phyloP scores from a whole-genome alignment of 2,797 vertebrate genomes.

The Ammospiza maritima region DNA sequence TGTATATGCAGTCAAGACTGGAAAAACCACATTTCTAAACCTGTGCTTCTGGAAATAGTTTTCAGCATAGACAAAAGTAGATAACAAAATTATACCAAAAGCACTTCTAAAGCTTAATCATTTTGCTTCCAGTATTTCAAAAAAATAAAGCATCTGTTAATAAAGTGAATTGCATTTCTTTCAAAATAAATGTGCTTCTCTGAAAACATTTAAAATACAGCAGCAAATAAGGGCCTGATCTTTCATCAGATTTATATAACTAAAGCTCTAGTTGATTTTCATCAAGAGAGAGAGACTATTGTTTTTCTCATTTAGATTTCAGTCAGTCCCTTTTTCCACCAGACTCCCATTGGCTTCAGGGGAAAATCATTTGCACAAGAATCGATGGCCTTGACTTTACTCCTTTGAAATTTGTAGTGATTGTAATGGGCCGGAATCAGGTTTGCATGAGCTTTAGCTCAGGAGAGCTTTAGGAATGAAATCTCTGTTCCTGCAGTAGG shows the following conservation, averaged over 20 bases:
- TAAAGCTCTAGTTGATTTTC: background rate
- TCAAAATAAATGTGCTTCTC: conserved; percentile 49
- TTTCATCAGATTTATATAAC: background rate
- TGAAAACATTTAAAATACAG: conserved; percentile 23
- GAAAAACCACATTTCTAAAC: background rate
- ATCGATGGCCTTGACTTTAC: background rate
- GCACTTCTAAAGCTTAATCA: background rate
- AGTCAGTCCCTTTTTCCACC: background rate
- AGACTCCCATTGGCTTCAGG: background rate
- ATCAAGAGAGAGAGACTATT: background rate
- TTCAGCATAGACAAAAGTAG: background rate
- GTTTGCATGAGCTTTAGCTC: background rate
- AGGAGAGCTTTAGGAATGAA: background rate
- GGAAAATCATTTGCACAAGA: background rate
- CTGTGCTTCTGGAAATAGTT: conserved; percentile 16
- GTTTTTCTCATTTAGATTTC: background rate
- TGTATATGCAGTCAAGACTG: background rate
- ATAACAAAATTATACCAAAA: background rate
- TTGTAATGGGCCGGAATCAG: background rate
- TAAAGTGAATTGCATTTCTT: conserved; percentile 39
- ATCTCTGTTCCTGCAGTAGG: background rate
- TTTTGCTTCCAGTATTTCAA: background rate
- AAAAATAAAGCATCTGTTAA: conserved; percentile 17
- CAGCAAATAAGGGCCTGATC: background rate
- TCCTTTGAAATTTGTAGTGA: background rate